Conservation (phyloP, 2,888 invertebrate genomes). For the Drosophila subsilvestris region DNA sequence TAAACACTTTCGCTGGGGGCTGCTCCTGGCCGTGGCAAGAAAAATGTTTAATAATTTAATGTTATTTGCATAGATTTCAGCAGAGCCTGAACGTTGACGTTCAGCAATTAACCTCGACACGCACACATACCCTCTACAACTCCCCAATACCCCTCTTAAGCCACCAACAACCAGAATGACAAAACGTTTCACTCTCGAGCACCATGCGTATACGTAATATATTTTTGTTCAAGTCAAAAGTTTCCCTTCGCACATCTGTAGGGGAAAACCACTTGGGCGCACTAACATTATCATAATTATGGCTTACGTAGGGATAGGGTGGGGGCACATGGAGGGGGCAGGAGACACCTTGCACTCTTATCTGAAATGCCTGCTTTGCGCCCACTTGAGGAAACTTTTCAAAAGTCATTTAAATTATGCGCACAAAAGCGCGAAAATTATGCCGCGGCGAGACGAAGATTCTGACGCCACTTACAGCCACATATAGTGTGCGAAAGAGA, state of each 20-base stretch:
- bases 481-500: constrained; percentile 15
- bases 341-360: constrained; percentile 51
- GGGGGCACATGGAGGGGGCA: constrained; percentile 2
- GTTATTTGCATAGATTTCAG: constrained; percentile 74
- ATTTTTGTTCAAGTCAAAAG: constrained; percentile 29
- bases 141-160: constrained; percentile 15
- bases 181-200: constrained; percentile 53
- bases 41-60: constrained; percentile 75
- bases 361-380: constrained; percentile 54
- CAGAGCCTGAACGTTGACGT: constrained; percentile 60
- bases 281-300: constrained; percentile 79
- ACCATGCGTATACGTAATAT: constrained; percentile 61
- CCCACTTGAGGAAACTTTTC: constrained; percentile 73
- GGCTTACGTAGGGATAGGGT: constrained; percentile 40
- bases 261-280: constrained; percentile 66
- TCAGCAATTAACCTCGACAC: constrained; percentile 68
- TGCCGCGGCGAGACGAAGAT: constrained; percentile 67
- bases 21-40: constrained; percentile 37
- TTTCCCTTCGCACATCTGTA: constrained; percentile 49
- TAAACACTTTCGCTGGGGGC: constrained; percentile 53
- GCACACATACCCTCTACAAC: constrained; percentile 36
- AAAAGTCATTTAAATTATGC: constrained; percentile 79
- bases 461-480: constrained; percentile 74
- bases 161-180: constrained; percentile 50
- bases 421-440: constrained; percentile 77